Evolutionary conservation across 1,140 invertebrate species (phyloP), one percentile per base, ranked within the genome.

Genomic region (Triops cancriformis): DNA sequence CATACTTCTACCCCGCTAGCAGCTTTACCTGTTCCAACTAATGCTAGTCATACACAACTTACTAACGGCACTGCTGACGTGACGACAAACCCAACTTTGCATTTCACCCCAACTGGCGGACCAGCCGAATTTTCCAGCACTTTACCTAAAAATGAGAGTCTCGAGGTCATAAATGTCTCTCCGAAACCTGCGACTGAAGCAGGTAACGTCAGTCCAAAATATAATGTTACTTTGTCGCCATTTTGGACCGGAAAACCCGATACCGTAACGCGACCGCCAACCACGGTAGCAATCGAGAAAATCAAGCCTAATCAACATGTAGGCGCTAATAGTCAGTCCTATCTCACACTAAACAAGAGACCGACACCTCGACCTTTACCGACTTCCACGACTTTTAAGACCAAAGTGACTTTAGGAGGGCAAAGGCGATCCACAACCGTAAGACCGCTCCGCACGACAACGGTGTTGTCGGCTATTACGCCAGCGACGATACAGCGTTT

Each of bases 371-470:
- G 51, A 64, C 51, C 51, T 64, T 64, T 23, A 18, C 51, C 14
- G 23, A 64, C 51, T 64, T n/a, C n/a, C 51, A 64, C 51, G 51
- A 64, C 51, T 64, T 9, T 64, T 64, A 64, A 18, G 14, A 64
- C 51, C 51, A 64, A 64, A 64, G 51, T 64, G 23, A 64, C 51
- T 64, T 64, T 64, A 64, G 51, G 51, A 23, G n/a, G 51, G 14
- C 51, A 64, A 9, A 64, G 51, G 51, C 51, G 51, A 64, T 23
- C 51, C 51, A 64, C 51, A 64, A 64, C 51, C 51, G 51, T 64
- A 64, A 64, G 14, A 64, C 51, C 51, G 23, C 23, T 64, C 10
- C 51, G 51, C 51, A 10, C 5, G 51, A 64, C 51, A 64, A 64
- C 51, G 10, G 9, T 64, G 51, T 23, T 64, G 18, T 14, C 51